phyloP scores from a whole-genome alignment of 2,888 invertebrate genomes.

The Calameuta filiformis region DNA sequence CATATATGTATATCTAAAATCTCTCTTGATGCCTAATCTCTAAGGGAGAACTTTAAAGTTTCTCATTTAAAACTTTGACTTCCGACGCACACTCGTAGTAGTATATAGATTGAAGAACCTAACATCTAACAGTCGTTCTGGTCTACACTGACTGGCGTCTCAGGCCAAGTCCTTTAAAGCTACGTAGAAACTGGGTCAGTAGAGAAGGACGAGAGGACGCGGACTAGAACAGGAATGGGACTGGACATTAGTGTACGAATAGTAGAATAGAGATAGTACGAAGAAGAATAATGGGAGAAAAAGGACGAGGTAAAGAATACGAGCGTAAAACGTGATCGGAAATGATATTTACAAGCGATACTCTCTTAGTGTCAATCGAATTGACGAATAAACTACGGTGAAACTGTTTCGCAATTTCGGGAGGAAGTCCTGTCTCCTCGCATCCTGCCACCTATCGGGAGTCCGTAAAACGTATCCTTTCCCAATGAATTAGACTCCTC shows the following conservation, averaged over 20 bases:
- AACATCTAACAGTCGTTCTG: constrained; percentile 20
- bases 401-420: not conserved
- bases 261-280: not conserved
- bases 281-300: not conserved
- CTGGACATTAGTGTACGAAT: not conserved
- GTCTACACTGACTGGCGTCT: not conserved
- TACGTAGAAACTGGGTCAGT: not conserved
- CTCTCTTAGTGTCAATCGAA: not conserved
- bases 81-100: not conserved
- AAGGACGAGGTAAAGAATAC: not conserved
- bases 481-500: not conserved
- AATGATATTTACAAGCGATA: constrained; percentile 22
- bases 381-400: not conserved
- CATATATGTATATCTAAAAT: not conserved
- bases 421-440: not conserved
- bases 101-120: not conserved
- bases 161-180: not conserved
- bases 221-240: not conserved
- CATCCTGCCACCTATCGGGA: not conserved
- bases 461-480: not conserved
- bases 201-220: not conserved
- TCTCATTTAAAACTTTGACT: not conserved
- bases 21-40: not conserved
- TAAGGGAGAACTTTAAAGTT: not conserved
- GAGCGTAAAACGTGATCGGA: not conserved